A percentile compares a stretch with the other conserved stretches of the same genome.
Evolutionary conservation across 2,797 vertebrate genomes (phyloP).

Genomic region (Rhincodon typus): DNA sequence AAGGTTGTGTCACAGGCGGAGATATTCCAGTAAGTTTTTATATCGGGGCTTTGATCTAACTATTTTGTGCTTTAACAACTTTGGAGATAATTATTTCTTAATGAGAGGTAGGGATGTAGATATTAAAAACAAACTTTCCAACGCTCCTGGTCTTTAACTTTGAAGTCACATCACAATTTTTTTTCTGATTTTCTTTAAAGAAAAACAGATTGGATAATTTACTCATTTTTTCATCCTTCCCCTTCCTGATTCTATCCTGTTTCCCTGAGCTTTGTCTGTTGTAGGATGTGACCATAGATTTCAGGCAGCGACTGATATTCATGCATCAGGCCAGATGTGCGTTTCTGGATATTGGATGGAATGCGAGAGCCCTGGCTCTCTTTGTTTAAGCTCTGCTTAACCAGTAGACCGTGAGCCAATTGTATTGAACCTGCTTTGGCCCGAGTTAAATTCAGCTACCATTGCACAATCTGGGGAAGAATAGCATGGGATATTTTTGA

Average conservation of each 20-base stretch:
- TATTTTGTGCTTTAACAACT: background rate
- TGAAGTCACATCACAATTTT: background rate
- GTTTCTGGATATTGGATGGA: background rate
- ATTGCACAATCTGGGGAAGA: background rate
- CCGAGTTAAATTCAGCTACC: background rate
- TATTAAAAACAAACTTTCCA: background rate
- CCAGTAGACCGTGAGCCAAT: background rate
- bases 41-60: no score
- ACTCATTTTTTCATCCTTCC: background rate
- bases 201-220: background rate
- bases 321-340: background rate
- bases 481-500: background rate
- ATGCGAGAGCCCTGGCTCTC: background rate
- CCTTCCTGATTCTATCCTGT: background rate
- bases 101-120: background rate
- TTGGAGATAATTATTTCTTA: background rate
- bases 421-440: background rate
- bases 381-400: background rate
- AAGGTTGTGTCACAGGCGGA: background rate
- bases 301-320: background rate
- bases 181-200: background rate
- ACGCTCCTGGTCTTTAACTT: background rate
- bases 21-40: background rate
- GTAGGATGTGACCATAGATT: background rate
- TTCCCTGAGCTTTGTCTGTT: background rate